A percentile compares a stretch with the other conserved stretches of the same genome.
Conservation (phyloP, 2,888 invertebrate species). For the Acanthosoma haemorrhoidale region DNA sequence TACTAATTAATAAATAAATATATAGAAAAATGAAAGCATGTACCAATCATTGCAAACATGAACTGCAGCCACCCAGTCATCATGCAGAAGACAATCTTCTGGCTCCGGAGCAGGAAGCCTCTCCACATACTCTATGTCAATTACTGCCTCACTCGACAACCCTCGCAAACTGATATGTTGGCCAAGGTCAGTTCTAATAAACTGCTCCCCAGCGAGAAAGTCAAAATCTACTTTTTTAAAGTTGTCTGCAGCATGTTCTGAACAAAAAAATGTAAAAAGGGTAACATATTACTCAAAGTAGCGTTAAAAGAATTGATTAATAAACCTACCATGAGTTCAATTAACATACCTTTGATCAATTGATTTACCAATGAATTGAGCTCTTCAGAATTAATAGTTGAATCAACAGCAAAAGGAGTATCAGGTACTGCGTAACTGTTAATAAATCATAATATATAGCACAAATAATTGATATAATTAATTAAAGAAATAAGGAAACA, state of each 20-base stretch:
- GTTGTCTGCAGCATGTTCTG: constrained; percentile 1
- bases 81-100: constrained; percentile 84
- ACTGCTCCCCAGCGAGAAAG: constrained; percentile 78
- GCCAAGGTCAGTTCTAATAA: constrained; percentile 63
- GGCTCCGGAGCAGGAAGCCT: constrained; percentile 87
- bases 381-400: constrained; percentile 60
- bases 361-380: constrained; percentile 76
- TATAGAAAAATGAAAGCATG: too few relatives aligned
- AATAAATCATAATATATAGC: constrained; percentile 39
- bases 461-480: background rate
- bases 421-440: constrained; percentile 81
- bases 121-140: constrained; percentile 88
- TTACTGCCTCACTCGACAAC: constrained; percentile 73
- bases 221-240: constrained; percentile 64
- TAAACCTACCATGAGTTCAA: background rate
- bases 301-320: background rate
- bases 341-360: constrained; percentile 56
- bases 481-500: background rate
- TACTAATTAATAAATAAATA: too few relatives aligned
- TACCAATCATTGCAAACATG: constrained; percentile 65
- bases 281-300: background rate
- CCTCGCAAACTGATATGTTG: constrained; percentile 72
- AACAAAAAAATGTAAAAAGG: background rate
- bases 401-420: constrained; percentile 75
- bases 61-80: constrained; percentile 96